Evolutionary conservation across 1,140 invertebrate species (phyloP), one percentile per base, ranked within the genome.

Genomic region (Drosophila bocqueti): DNA sequence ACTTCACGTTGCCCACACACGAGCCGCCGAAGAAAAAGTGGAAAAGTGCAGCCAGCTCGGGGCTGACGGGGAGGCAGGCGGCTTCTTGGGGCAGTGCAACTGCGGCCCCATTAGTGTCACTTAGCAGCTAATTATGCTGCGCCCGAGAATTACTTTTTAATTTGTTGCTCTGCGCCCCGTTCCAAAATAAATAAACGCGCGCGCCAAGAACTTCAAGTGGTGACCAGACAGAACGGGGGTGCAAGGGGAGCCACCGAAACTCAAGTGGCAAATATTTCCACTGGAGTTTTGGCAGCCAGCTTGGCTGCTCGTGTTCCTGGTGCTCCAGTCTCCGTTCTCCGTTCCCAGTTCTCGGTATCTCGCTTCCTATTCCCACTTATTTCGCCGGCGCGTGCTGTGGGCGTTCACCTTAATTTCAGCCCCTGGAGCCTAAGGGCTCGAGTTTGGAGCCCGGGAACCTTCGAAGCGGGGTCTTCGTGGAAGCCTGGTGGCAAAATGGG

Each of bases 51-150:
- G 47, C 29, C 40, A 45, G 47, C 34, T 26, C 26, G 55, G 42
- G 69, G 69, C 38, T n/a, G 26, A 10, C n/a, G 21, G 57, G 43
- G 29, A 9, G 15, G 42, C 15, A 26, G 60, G 45, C n/a, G 34
- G 34, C 7, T 52, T 72, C 71, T 60, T n/a, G 55, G 46, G 68
- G 71, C 68, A 73, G 42, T 78, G 65, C 64, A 78, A 58, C 52
- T 52, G 60, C 45, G 83, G 50, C 55, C 43, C 83, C 84, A 87
- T 87, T 87, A 87, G 78, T 84, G 84, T 87, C 84, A 90, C 68
- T 87, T 87, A 90, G 63, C 84, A 87, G 84, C 84, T 87, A 87
- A 87, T 87, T 87, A 87, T 87, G 84, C 85, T 90, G 81, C 69
- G 85, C 78, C 71, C 60, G 62, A 60, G 85, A 90, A 87, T 84